Percentiles rank a stretch among this genome's conserved stretches.
Conservation (phyloP, 2,113 vertebrate genomes). For the Neolamprologus sp. region DNA sequence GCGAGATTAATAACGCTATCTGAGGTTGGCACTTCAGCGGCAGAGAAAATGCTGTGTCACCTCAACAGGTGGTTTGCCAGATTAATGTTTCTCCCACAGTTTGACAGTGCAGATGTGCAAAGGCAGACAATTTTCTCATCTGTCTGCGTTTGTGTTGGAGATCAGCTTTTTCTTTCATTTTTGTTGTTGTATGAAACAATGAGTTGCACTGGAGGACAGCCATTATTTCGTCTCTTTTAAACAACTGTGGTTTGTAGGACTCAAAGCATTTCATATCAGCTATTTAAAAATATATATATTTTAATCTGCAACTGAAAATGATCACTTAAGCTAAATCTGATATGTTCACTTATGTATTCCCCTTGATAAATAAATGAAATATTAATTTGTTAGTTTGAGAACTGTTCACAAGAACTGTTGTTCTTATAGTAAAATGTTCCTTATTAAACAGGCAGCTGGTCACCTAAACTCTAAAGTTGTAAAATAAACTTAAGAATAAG, state of each 20-base stretch:
- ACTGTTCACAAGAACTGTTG: background rate
- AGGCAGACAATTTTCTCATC: background rate
- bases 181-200: background rate
- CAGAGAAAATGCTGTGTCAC: background rate
- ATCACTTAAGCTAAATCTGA: background rate
- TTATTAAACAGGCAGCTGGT: background rate
- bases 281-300: background rate
- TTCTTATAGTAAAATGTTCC: background rate
- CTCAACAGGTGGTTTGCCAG: slow-evolving; percentile 8
- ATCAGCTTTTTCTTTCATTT: background rate
- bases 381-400: background rate
- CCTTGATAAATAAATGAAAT: background rate
- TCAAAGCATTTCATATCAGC: background rate
- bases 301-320: background rate
- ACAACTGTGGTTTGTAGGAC: background rate
- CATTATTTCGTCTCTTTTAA: background rate
- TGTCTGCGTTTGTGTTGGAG: background rate
- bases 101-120: background rate
- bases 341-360: background rate
- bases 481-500: slow-evolving; percentile 1
- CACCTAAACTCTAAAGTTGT: background rate
- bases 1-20: background rate
- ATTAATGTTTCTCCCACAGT: background rate
- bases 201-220: background rate
- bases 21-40: background rate